Conservation (phyloP, 2,113 vertebrate genomes). For the Erpornis zantholeuca region DNA sequence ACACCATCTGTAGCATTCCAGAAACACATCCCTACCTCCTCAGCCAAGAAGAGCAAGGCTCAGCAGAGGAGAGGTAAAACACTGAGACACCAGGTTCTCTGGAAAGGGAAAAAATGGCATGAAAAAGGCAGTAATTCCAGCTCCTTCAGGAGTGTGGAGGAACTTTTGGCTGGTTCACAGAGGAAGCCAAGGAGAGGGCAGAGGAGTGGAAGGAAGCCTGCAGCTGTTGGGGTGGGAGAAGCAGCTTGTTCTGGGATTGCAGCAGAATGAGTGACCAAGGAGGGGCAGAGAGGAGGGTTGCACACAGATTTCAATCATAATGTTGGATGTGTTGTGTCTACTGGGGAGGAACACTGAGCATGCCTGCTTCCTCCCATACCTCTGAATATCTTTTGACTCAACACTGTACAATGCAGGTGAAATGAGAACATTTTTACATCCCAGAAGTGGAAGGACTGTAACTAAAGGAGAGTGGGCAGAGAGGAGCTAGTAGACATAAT, state of each 20-base stretch:
- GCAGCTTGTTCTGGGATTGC: neutral
- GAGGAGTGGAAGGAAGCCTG: neutral
- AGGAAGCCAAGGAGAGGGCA: neutral
- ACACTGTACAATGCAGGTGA: neutral
- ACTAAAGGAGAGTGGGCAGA: neutral
- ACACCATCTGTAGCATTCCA: neutral
- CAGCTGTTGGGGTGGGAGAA: neutral
- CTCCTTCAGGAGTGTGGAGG: neutral
- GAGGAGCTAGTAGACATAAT: neutral
- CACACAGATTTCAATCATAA: neutral
- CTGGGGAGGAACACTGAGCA: neutral
- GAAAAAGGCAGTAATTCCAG: neutral
- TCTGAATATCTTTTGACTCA: neutral
- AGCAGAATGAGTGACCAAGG: neutral
- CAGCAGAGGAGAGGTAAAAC: neutral
- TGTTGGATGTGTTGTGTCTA: neutral
- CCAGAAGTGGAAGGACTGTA: neutral
- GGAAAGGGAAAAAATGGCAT: neutral
- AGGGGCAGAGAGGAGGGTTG: neutral
- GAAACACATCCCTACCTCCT: neutral
- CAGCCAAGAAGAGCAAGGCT: neutral
- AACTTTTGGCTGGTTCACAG: neutral
- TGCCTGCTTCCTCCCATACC: neutral
- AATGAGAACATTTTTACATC: neutral
- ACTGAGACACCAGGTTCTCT: neutral